Conservation (phyloP, 2,888 invertebrate species). For the Drosophila antonietae region DNA sequence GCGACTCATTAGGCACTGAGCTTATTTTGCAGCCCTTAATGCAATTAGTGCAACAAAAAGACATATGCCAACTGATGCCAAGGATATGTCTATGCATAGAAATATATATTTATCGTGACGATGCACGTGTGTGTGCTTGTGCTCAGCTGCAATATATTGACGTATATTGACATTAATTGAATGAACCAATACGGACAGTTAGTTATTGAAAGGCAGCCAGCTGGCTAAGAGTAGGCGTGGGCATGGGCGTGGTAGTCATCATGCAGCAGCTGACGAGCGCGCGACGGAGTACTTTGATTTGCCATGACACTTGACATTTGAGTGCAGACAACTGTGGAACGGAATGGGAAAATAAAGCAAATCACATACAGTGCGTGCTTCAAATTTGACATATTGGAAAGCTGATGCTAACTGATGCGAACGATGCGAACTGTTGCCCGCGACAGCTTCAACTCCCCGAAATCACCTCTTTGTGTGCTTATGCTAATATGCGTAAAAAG, state of each 20-base stretch:
- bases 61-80: slow-evolving; percentile 40
- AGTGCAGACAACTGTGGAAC: slow-evolving; percentile 5
- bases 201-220: slow-evolving; percentile 42
- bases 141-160: slow-evolving; percentile 23
- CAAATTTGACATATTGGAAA: slow-evolving; percentile 67
- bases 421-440: not conserved
- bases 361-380: slow-evolving; percentile 42
- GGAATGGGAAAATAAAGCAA: slow-evolving; percentile 12
- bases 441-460: too few relatives aligned
- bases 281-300: slow-evolving; percentile 36
- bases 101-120: not conserved
- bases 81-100: slow-evolving; percentile 18
- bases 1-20: slow-evolving; percentile 51
- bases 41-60: slow-evolving; percentile 59
- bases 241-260: not conserved
- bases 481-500: slow-evolving; percentile 73
- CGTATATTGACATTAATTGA: slow-evolving; percentile 68
- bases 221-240: not conserved
- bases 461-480: slow-evolving; percentile 49
- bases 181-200: slow-evolving; percentile 64
- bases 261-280: slow-evolving; percentile 18
- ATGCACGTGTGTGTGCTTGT: not conserved
- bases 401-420: slow-evolving; percentile 28
- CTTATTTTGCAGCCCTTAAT: slow-evolving; percentile 46
- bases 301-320: slow-evolving; percentile 69